Evolutionary conservation across 35 echinoderm and acorn worm genomes (phyloP).

Genomic region (Stichopus chloronotus): DNA sequence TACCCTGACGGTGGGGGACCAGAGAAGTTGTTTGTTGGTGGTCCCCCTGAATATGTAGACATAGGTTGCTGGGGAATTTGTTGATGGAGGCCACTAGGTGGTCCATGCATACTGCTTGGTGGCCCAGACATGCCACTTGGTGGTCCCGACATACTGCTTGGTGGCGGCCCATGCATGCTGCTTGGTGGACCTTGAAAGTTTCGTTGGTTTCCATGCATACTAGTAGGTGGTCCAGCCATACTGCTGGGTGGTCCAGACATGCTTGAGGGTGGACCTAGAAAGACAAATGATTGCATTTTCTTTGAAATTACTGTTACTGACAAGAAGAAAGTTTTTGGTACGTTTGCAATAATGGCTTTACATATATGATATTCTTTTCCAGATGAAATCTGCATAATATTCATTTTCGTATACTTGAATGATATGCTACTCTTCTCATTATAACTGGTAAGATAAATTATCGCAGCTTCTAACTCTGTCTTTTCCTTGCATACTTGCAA

Average conservation of each 20-base stretch:
- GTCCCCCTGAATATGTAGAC: background rate
- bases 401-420: too few species aligned
- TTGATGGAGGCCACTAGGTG: background rate
- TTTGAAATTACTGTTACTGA: too few species aligned
- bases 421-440: too few species aligned
- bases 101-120: slow-evolving; percentile 41
- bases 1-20: background rate
- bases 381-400: too few species aligned
- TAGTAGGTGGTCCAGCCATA: slow-evolving; percentile 36
- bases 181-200: background rate
- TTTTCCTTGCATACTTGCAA: background rate
- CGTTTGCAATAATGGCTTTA: too few species aligned
- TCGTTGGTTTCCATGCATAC: slow-evolving; percentile 6
- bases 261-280: slow-evolving; percentile 22
- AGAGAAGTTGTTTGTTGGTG: background rate
- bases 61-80: background rate
- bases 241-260: slow-evolving; percentile 11
- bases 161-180: slow-evolving; percentile 9
- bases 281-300: too few species aligned
- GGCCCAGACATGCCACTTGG: background rate
- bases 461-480: too few species aligned
- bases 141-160: slow-evolving; percentile 44
- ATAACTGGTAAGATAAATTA: too few species aligned
- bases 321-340: too few species aligned
- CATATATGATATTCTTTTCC: too few species aligned